Evolutionary conservation across 2,113 vertebrate species (phyloP).

Genomic region (Triplophysa dalaica): DNA sequence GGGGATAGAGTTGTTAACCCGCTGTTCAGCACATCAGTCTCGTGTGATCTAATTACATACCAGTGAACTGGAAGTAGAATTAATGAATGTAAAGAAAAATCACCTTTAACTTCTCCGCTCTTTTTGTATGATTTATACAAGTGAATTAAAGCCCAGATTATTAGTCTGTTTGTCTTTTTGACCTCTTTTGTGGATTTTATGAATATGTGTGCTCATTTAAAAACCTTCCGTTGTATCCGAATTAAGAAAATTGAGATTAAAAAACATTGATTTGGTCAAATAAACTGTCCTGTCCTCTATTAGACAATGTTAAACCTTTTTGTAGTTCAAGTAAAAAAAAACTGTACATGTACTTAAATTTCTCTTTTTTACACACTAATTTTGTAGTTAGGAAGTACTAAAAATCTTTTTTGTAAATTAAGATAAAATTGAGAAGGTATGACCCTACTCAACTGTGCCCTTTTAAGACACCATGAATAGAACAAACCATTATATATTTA

Average conservation of each 20-base stretch:
- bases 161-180: constrained; percentile 20
- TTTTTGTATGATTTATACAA: constrained; percentile 56
- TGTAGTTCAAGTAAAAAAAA: too few species aligned
- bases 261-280: background rate
- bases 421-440: too few species aligned
- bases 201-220: background rate
- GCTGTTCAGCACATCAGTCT: constrained; percentile 9
- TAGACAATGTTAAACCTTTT: too few species aligned
- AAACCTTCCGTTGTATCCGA: background rate
- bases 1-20: constrained; percentile 3
- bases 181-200: background rate
- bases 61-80: constrained; percentile 60
- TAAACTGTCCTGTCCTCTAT: too few species aligned
- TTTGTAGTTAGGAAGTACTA: too few species aligned
- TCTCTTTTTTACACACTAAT: too few species aligned
- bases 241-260: background rate
- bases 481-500: too few species aligned
- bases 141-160: constrained; percentile 58
- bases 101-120: constrained; percentile 43
- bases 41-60: constrained; percentile 51
- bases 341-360: too few species aligned
- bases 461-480: too few species aligned
- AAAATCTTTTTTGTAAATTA: too few species aligned
- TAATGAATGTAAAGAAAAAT: constrained; percentile 62
- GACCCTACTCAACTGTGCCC: too few species aligned